A percentile compares a stretch with the other conserved stretches of the same genome.
phyloP scores from a whole-genome alignment of 2,888 invertebrate species.

The Tenthredo scrophulariae region DNA sequence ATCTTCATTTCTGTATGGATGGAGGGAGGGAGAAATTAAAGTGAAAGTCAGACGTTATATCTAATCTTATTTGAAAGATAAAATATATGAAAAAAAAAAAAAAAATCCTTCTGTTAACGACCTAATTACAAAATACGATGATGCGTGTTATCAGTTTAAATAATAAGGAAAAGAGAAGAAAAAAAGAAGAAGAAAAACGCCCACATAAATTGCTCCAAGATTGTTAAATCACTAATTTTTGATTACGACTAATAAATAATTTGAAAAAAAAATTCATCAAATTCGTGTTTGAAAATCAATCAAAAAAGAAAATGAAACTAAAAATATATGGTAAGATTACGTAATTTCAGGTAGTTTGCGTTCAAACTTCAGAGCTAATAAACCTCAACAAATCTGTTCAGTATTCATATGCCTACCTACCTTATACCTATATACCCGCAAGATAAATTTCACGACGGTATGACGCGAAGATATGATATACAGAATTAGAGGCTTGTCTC shows the following conservation, averaged over 20 bases:
- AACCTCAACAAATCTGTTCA: neutral
- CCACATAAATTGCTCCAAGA: too few species aligned
- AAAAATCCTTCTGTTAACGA: slow-evolving; percentile 1
- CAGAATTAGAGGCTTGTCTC: slow-evolving; percentile 43
- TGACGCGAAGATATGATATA: neutral
- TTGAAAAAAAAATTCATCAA: neutral
- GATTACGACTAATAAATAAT: neutral
- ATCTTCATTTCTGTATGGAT: neutral
- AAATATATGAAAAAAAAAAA: neutral
- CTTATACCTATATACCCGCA: neutral
- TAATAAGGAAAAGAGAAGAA: neutral
- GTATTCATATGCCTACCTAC: neutral
- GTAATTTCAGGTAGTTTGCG: neutral
- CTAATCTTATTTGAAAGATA: slow-evolving; percentile 9
- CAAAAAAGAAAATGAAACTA: neutral
- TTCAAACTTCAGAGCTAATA: neutral
- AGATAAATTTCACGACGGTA: slow-evolving; percentile 27
- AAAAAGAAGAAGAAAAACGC: too few species aligned
- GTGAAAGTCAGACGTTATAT: neutral
- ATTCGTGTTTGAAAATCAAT: neutral
- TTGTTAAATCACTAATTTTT: too few species aligned
- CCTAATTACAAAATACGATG: slow-evolving; percentile 24
- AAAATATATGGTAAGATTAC: neutral
- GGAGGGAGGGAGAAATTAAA: neutral
- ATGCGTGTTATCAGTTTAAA: neutral